Evolutionary conservation across 2,888 invertebrate genomes (phyloP), one percentile per base, ranked within the genome.

Genomic region (Habrosyne pyritoides): DNA sequence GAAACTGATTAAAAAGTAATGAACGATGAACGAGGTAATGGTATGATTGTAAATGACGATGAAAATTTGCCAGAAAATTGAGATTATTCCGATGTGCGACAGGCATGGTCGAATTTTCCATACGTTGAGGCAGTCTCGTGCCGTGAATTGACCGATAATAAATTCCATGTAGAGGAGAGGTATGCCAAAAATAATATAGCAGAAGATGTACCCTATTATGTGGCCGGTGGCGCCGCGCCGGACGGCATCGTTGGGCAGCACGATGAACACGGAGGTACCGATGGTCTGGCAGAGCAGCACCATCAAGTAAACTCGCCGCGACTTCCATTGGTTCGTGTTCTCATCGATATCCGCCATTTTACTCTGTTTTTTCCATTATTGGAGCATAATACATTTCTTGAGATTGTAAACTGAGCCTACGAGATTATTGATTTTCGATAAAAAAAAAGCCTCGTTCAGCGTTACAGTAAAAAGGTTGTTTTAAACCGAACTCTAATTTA

Each of bases 111-210:
- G 77, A 4, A 77, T 75, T 52, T 67, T 79, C 91, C 91, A 91
- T 1, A 87, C 78, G 22, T 84, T 77, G 12, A 91, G 63, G 61
- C 85, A 86, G 69, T 89, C 86, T 36, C 89, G 79, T 7, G 78
- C 76, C 0, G 91, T 90, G 61, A 88, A 91, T 66, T 91, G 91
- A 18, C 86, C 79, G 21, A 89, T 73, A 14, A 87, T 78, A 36
- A 77, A 74, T 62, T 91, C 91, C 88, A 91, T 87, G 66, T 87
- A 91, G 1, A 89, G 55, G 10, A 90, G 59, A 0, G 91, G 91
- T 56, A 89, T 81, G 3, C 90, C 91, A 10, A 88, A 36, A 2
- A 83, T 46, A 2, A 84, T 24, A 61, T 72, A 85, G 18, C 67
- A 46, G 6, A 78, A 0, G 5, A 71, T n/a, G 52, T 73, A 69